Conservation (phyloP, 2,113 vertebrate species). For the Aspidoscelis tigris region DNA sequence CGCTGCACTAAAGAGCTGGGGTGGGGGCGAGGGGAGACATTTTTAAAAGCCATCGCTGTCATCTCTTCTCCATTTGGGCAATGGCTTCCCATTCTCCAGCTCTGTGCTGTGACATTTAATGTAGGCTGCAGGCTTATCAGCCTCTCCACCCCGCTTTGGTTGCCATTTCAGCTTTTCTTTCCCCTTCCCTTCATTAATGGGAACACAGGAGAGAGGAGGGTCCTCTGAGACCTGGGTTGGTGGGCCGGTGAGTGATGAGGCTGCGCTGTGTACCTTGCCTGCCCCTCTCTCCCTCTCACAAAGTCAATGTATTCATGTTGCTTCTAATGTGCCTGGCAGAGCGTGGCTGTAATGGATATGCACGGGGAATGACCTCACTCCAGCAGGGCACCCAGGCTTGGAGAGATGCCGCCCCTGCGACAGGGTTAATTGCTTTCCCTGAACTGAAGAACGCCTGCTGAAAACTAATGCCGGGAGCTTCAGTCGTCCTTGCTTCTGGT, state of each 20-base stretch:
- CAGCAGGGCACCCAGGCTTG: conserved; percentile 53
- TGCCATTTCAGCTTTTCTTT: conserved; percentile 26
- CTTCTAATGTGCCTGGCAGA: conserved; percentile 61
- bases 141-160: not conserved
- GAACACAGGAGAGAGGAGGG: not conserved
- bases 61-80: conserved; percentile 31
- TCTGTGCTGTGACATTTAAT: conserved; percentile 39
- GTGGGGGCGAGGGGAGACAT: not conserved
- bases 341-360: conserved; percentile 63
- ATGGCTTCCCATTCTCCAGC: conserved; percentile 29
- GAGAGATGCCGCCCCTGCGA: conserved; percentile 33
- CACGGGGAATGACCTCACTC: conserved; percentile 74
- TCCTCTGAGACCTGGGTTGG: not conserved
- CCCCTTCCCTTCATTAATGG: not conserved
- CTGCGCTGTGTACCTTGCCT: not conserved
- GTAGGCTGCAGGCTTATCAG: conserved; percentile 12
- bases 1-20: not conserved
- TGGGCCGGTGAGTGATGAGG: conserved; percentile 9
- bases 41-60: conserved; percentile 20
- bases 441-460: conserved; percentile 62
- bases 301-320: conserved; percentile 38
- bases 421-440: conserved; percentile 68
- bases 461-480: conserved; percentile 31
- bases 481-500: not conserved
- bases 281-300: conserved; percentile 13